These are phyloP conservation scores for Drosophila quinaria DNA, from an alignment of 2,888 invertebrate species.

Conservation along the genomic window DNA sequence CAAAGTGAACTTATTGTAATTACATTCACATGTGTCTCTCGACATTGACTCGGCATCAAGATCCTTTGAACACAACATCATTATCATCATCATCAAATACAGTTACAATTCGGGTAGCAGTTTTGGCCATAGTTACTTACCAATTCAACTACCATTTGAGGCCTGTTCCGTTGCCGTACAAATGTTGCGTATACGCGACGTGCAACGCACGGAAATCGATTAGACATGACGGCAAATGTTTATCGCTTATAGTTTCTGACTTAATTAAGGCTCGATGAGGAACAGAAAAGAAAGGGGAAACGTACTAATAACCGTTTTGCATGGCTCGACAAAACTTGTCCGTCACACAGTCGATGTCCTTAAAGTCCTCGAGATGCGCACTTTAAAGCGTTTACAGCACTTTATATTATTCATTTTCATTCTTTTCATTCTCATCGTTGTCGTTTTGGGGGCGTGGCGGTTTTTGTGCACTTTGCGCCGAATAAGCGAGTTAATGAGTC, in stretches of 20 bases:
- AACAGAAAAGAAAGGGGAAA: neutral
- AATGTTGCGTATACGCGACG: constrained; percentile 63
- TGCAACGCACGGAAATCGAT: constrained; percentile 69
- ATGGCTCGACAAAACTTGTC: constrained; percentile 42
- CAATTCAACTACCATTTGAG: neutral
- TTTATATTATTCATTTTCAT: neutral
- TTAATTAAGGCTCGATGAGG: constrained; percentile 50
- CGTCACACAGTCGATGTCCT: constrained; percentile 15
- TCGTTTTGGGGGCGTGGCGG: constrained; percentile 13
- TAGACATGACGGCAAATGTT: constrained; percentile 60
- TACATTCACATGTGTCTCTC: constrained; percentile 22
- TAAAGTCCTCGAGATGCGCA: constrained; percentile 13
- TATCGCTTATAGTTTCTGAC: constrained; percentile 65
- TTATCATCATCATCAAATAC: neutral
- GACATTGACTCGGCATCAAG: constrained; percentile 25
- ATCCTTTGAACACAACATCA: constrained; percentile 30
- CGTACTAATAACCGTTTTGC: constrained; percentile 67
- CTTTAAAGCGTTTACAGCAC: constrained; percentile 36
- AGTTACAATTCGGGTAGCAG: constrained; percentile 15
- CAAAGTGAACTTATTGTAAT: constrained; percentile 32
- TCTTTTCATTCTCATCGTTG: neutral
- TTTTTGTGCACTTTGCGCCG: constrained; percentile 64
- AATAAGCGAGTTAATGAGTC: constrained; percentile 79
- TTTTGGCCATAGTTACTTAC: neutral
- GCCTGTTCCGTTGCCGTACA: constrained; percentile 22